Evolutionary conservation across 2,113 vertebrate genomes (phyloP).

Genomic region (Sceloporus undulatus): DNA sequence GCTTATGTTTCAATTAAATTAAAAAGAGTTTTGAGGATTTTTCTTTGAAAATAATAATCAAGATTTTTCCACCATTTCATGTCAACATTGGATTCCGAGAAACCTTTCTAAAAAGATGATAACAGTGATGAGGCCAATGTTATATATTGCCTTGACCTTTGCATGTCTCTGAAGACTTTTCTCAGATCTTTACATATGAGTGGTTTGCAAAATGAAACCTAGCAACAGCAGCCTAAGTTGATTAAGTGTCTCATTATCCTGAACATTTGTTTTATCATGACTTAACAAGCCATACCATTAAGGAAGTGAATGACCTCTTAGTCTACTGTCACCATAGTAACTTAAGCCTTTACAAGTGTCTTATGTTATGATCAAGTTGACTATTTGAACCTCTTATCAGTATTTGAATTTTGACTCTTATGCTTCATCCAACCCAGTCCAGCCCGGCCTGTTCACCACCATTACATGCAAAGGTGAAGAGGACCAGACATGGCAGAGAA

Average conservation of each 20-base stretch:
- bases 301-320: neutral
- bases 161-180: neutral
- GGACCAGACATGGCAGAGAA: neutral
- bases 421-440: neutral
- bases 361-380: neutral
- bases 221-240: neutral
- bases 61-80: slow-evolving; percentile 33
- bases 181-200: neutral
- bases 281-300: neutral
- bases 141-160: neutral
- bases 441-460: neutral
- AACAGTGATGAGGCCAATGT: neutral
- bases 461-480: accelerated
- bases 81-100: neutral
- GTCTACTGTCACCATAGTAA: neutral
- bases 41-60: neutral
- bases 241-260: slow-evolving; percentile 2
- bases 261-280: neutral
- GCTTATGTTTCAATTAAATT: too few relatives aligned
- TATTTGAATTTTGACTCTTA: neutral
- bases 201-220: slow-evolving; percentile 21
- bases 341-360: neutral
- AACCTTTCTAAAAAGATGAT: slow-evolving; percentile 36
- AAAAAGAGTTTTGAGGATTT: too few relatives aligned
- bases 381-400: neutral